Evolutionary conservation across 2,797 vertebrate genomes (phyloP).

Genomic region (Xenentodon cancila): DNA sequence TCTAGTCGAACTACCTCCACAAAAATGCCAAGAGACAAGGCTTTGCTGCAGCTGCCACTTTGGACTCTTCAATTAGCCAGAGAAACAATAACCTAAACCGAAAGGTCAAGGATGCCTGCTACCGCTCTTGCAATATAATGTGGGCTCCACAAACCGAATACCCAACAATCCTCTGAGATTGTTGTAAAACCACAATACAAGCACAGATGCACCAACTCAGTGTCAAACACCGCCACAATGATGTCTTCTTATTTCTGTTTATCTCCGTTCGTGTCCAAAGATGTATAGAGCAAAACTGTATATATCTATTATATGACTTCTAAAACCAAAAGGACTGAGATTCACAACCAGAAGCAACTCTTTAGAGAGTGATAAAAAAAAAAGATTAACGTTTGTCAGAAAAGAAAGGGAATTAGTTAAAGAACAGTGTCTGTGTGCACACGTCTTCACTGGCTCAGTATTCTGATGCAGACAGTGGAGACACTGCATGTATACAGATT

Average conservation of each 20-base stretch:
- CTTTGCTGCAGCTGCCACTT: conserved; percentile 18
- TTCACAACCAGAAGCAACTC: background rate
- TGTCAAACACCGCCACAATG: conserved; percentile 37
- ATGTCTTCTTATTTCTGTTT: conserved; percentile 20
- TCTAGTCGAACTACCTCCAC: too few relatives aligned
- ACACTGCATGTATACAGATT: conserved; percentile 24
- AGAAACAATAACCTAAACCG: conserved; percentile 8
- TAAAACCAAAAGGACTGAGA: conserved; percentile 17
- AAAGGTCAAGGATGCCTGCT: conserved; percentile 55
- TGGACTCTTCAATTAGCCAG: background rate
- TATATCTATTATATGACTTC: background rate
- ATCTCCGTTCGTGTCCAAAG: conserved; percentile 29
- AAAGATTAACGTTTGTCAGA: background rate
- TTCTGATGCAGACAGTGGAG: conserved; percentile 10
- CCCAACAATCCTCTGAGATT: conserved; percentile 26
- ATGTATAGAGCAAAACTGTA: conserved; percentile 24
- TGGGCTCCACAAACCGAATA: conserved; percentile 28
- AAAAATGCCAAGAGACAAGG: background rate
- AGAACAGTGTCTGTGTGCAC: conserved; percentile 6
- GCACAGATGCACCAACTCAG: conserved; percentile 11
- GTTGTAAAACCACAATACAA: too few relatives aligned
- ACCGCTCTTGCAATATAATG: conserved; percentile 17
- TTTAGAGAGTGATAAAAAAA: background rate
- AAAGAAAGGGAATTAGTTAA: conserved; percentile 19
- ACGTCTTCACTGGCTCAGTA: conserved; percentile 4